phyloP scores from a whole-genome alignment of 1,140 invertebrate species.

The Cydia fagiglandana region DNA sequence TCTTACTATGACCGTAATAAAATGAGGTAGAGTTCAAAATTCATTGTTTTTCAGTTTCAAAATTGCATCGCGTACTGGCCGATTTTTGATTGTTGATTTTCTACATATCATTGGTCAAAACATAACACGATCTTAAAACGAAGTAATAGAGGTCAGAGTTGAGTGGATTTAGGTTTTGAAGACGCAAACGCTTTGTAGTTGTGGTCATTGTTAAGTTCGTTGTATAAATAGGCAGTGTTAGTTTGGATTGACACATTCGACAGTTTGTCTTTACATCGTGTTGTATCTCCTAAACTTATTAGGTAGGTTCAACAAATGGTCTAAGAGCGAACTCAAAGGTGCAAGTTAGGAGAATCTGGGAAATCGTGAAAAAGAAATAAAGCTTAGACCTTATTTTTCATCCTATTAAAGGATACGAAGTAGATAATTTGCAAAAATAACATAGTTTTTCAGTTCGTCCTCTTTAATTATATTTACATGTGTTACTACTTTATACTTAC shows the following conservation, averaged over 20 bases:
- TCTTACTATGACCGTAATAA: background rate
- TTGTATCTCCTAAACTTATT: conserved; percentile 1
- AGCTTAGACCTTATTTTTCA: too few species aligned
- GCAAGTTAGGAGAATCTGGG: too few species aligned
- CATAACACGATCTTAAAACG: background rate
- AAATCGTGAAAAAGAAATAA: too few species aligned
- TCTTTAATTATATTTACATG: too few species aligned
- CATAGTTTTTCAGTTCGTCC: too few species aligned
- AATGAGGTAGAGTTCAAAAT: background rate
- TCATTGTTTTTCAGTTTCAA: background rate
- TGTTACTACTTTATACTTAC: too few species aligned
- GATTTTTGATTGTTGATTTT: conserved; percentile 6
- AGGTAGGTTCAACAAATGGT: conserved; percentile 1
- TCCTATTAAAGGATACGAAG: too few species aligned
- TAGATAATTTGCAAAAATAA: too few species aligned
- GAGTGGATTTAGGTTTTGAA: background rate
- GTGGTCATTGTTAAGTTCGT: background rate
- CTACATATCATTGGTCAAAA: too few species aligned
- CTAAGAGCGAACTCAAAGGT: background rate
- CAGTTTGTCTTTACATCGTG: conserved; percentile 1
- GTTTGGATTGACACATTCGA: conserved; percentile 27
- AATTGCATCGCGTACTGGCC: background rate
- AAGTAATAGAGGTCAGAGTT: background rate
- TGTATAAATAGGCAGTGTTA: conserved; percentile 21
- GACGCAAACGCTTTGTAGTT: background rate